Conservation (phyloP, 2,113 vertebrate species). For the Anser brachyrhynchus region DNA sequence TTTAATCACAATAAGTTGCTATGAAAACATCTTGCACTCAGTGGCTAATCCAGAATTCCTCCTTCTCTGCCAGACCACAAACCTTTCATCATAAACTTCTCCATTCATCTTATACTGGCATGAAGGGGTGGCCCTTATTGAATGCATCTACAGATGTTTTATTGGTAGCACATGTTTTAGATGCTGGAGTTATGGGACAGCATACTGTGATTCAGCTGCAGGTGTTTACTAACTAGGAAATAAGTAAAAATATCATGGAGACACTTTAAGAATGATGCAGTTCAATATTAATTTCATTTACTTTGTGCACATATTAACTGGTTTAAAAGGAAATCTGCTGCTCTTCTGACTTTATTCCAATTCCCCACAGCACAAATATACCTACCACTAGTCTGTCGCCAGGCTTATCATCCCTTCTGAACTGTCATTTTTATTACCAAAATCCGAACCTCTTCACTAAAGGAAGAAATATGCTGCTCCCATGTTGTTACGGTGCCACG, state of each 20-base stretch:
- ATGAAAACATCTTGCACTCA: conserved; percentile 47
- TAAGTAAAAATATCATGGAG: conserved; percentile 34
- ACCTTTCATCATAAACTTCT: conserved; percentile 58
- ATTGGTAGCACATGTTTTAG: conserved; percentile 58
- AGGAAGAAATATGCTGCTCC: not conserved
- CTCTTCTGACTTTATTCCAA: not conserved
- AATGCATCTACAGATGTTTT: conserved; percentile 50
- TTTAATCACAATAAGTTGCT: not conserved
- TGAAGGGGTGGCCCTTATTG: not conserved
- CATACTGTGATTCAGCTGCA: conserved; percentile 58
- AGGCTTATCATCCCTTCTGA: not conserved
- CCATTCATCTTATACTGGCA: conserved; percentile 37
- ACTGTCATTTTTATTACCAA: not conserved
- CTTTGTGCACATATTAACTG: not conserved
- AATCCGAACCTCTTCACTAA: fast-evolving
- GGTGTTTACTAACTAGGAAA: conserved; percentile 55
- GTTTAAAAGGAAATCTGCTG: conserved; percentile 22
- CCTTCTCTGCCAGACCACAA: conserved; percentile 53
- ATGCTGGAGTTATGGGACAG: conserved; percentile 11
- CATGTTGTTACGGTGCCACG: no score
- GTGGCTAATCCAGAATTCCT: conserved; percentile 48
- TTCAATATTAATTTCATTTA: conserved; percentile 40
- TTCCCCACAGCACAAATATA: not conserved
- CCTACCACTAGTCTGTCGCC: not conserved
- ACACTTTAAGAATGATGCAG: conserved; percentile 1